These are phyloP conservation scores for Brachypalpus laphriformis DNA, from an alignment of 2,888 invertebrate genomes.

Conservation along the genomic window DNA sequence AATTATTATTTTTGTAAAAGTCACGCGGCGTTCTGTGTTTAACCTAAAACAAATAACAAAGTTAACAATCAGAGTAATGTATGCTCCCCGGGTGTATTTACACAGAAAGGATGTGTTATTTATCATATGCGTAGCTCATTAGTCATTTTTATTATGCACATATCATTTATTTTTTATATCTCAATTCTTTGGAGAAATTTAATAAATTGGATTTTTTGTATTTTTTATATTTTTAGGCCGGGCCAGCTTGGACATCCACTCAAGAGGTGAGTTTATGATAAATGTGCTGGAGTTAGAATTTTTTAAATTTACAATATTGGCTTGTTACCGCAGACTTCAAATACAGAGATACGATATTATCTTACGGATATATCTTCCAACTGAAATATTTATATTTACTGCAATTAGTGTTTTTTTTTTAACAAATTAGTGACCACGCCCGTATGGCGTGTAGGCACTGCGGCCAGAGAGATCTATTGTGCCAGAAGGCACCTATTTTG, in stretches of 20 bases:
- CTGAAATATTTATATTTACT: no score
- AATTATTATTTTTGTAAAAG: background rate
- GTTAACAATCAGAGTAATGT: background rate
- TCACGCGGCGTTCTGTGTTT: background rate
- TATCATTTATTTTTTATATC: background rate
- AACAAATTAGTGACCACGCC: no score
- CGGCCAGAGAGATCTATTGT: no score
- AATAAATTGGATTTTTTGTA: constrained; percentile 3
- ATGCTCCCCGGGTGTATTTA: background rate
- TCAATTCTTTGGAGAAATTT: no score
- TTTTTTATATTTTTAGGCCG: constrained; percentile 47
- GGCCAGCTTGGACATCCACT: constrained; percentile 53
- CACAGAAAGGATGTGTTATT: background rate
- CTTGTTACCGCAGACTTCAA: no score
- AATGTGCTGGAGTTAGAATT: no score
- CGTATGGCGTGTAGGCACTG: no score
- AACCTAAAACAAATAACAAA: background rate
- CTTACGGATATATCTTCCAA: no score
- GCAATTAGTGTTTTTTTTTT: no score
- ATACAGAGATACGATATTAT: no score
- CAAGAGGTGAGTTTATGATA: constrained; percentile 48
- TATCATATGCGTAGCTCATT: background rate
- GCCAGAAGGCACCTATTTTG: no score
- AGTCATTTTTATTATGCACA: background rate
- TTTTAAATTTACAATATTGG: no score